Evolutionary conservation across 2,888 invertebrate species (phyloP).

Genomic region (Cinara cedri): DNA sequence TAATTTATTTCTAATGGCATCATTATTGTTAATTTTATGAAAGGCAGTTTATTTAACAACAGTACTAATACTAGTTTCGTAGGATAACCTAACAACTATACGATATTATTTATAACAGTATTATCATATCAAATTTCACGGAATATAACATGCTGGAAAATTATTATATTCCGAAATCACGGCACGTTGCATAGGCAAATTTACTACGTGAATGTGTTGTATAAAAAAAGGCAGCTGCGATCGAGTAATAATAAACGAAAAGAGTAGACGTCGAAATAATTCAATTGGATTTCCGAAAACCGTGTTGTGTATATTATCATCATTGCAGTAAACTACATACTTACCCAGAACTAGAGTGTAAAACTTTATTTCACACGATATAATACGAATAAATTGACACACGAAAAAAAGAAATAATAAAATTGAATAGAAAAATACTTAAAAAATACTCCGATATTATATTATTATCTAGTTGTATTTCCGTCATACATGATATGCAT

Average conservation of each 20-base stretch:
- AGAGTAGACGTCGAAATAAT: conserved; percentile 17
- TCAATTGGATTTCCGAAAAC: background rate
- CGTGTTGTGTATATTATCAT: background rate
- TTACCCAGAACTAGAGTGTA: background rate
- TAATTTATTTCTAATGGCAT: too few relatives aligned
- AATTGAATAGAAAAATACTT: too few relatives aligned
- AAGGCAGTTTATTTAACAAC: too few relatives aligned
- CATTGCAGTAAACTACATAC: background rate
- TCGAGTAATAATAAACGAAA: conserved; percentile 14
- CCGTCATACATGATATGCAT: too few relatives aligned
- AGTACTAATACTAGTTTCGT: too few relatives aligned
- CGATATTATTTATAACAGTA: background rate
- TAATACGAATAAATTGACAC: background rate
- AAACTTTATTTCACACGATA: background rate
- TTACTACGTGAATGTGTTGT: conserved; percentile 33
- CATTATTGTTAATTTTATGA: too few relatives aligned
- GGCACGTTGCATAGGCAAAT: conserved; percentile 46
- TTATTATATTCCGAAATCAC: conserved; percentile 20
- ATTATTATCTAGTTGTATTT: too few relatives aligned
- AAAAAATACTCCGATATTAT: too few relatives aligned
- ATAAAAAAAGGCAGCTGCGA: conserved; percentile 12
- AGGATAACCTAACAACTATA: background rate
- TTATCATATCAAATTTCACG: background rate
- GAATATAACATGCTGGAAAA: background rate
- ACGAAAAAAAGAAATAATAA: too few relatives aligned